Base-by-base conservation (phyloP, 2,888 invertebrate species). In the Drosophila pseudotalamancana region DNA sequence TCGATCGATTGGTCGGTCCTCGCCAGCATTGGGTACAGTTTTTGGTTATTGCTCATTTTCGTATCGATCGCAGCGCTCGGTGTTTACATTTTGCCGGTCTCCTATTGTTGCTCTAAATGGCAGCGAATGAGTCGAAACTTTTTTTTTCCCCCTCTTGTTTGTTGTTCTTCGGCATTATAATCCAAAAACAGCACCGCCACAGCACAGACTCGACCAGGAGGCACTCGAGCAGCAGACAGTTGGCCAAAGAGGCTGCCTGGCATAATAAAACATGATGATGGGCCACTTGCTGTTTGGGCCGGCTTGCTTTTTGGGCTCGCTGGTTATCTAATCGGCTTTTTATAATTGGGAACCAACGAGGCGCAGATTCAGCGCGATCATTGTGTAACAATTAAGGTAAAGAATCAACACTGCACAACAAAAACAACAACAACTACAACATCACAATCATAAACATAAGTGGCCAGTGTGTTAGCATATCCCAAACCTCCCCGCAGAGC, bases 301-400 rank as follows among this genome's bases (percentile, higher is more conserved):
- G 16, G n/a, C 21, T 55, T n/a, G 21, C 11, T 25, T 45, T 73
- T 82, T 63, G 59, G 65, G 54, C 46, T 71, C 54, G 71, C 72
- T 83, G 85, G 85, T 87, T 81, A 81, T 81, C 85, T 84, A 87
- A 84, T 81, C 80, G 80, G 78, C 85, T 84, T 84, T 81, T 87
- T 81, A 87, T 81, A 81, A 81, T 81, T 81, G 80, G 87, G 75
- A 68, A 74, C 74, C 79, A 79, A 85, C 83, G 71, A 56, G 71
- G 55, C 62, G 57, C 67, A 71, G 87, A 81, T 87, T 81, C 85
- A 77, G 80, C 78, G 78, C 85, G 87, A 87, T 87, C 80, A 86
- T 86, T 80, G 80, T 86, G 87, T 86, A 86, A 80, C 80, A 80
- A 80, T 80, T 86, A 80, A 80, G 84, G 80, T 68, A 83, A 51